phyloP scores from a whole-genome alignment of 2,888 invertebrate genomes.

The Leptinotarsa peninsularis region DNA sequence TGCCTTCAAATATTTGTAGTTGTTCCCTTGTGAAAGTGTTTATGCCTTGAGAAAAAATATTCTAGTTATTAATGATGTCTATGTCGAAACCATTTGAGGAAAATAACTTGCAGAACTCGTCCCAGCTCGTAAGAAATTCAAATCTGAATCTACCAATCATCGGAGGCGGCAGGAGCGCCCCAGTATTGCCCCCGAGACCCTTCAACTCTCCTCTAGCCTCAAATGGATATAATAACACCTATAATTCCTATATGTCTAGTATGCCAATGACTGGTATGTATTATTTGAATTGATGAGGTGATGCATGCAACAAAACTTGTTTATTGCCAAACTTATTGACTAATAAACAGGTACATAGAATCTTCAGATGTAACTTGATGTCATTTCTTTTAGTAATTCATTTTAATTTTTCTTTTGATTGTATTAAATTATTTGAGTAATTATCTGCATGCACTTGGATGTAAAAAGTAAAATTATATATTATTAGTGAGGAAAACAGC shows the following conservation, averaged over 20 bases:
- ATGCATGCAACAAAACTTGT: constrained; percentile 1
- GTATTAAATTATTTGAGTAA: too few relatives aligned
- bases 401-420: not conserved
- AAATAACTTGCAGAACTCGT: constrained; percentile 51
- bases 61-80: constrained; percentile 29
- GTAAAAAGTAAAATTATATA: too few relatives aligned
- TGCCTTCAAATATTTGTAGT: not conserved
- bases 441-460: too few relatives aligned
- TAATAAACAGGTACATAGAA: constrained; percentile 10
- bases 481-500: too few relatives aligned
- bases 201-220: constrained; percentile 45
- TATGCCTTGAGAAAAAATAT: not conserved
- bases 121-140: constrained; percentile 50
- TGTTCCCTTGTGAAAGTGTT: constrained; percentile 19
- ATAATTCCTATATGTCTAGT: constrained; percentile 52
- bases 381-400: not conserved
- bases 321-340: constrained; percentile 14
- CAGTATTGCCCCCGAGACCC: constrained; percentile 64
- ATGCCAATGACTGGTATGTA: constrained; percentile 52
- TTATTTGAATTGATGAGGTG: not conserved
- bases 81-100: constrained; percentile 42
- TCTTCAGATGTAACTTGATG: not conserved
- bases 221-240: constrained; percentile 40
- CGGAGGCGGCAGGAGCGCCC: constrained; percentile 53
- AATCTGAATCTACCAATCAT: constrained; percentile 44